Base-by-base conservation (phyloP, 2,113 vertebrate species). In the Corvus moneduloides region DNA sequence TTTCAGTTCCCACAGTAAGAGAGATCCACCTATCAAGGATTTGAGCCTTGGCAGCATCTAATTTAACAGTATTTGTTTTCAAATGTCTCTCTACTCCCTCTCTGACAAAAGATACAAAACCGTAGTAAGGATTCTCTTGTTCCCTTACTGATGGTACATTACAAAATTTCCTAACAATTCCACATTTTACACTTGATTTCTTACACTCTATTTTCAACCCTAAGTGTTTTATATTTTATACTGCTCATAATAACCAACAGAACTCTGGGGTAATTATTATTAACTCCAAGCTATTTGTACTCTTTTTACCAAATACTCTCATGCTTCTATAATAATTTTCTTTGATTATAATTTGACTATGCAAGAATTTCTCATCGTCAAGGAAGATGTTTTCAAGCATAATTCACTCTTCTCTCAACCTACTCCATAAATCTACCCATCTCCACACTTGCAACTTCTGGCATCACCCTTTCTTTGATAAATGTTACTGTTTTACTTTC, bases 341-440 rank as follows among this genome's bases (percentile, higher is more conserved):
- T 91, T 82, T 93, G 73, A 73, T 92, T 94, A 85, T n/a, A 37
- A 37, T 37, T 74, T 74, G 58, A 87, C 85, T 76, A 93, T 9
- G 6, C 32, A 91, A 64, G 37, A 89, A 73, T 85, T 91, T 83
- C 28, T 89, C 24, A 79, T 5, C 21, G 82, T 85, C 59, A 91
- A 69, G 35, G 23, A 35, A 63, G 46, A 80, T 26, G 27, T 90
- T 88, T 84, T 69, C 33, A 82, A 91, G 51, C 33, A 24, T 44
- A 84, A 62, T 64, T 76, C 24, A 61, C 28, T 7, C 28, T 68
- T 67, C 18, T 68, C 28, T 68, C 13, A 20, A 16, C 9, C 46
- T 49, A 44, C 14, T 61, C 52, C 58, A 76, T 18, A 69, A 76
- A 90, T 52, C 30, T 27, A 74, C 35, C 20, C 2, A 6, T 78